Conservation (phyloP, 2,113 vertebrate species). For the Hemicordylus capensis region DNA sequence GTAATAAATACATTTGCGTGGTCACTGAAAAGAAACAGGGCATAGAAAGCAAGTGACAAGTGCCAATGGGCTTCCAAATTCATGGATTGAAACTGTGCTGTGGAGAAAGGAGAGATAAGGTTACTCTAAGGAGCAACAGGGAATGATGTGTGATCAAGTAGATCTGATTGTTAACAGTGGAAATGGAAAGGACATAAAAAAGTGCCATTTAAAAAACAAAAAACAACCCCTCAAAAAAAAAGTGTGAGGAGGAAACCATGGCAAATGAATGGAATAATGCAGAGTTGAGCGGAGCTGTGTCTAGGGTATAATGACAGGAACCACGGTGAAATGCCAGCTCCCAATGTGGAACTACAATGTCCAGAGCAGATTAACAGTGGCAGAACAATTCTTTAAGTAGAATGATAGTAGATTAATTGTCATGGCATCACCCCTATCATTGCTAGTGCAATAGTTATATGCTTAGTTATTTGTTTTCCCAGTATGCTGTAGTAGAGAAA, state of each 20-base stretch:
- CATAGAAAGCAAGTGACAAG: neutral
- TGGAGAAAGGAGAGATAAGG: neutral
- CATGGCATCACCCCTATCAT: neutral
- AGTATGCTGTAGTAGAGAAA: neutral
- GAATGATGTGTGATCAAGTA: neutral
- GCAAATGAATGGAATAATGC: neutral
- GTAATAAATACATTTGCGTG: neutral
- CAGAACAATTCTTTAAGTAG: neutral
- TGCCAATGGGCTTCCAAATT: neutral
- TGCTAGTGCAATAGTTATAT: neutral
- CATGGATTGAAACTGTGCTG: neutral
- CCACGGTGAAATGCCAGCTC: neutral
- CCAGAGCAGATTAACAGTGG: neutral
- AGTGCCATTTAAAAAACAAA: neutral
- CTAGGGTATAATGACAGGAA: neutral
- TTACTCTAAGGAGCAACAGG: neutral
- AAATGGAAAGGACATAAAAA: neutral
- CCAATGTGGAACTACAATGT: neutral
- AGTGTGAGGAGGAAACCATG: neutral
- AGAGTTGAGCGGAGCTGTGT: neutral
- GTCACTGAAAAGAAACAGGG: neutral
- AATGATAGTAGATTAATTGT: neutral
- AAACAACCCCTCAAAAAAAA: too few species aligned
- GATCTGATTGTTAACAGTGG: neutral
- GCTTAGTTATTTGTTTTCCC: neutral